Evolutionary conservation across 2,888 invertebrate genomes (phyloP), one percentile per base, ranked within the genome.

Genomic region (Caenorhabditis imperialis): DNA sequence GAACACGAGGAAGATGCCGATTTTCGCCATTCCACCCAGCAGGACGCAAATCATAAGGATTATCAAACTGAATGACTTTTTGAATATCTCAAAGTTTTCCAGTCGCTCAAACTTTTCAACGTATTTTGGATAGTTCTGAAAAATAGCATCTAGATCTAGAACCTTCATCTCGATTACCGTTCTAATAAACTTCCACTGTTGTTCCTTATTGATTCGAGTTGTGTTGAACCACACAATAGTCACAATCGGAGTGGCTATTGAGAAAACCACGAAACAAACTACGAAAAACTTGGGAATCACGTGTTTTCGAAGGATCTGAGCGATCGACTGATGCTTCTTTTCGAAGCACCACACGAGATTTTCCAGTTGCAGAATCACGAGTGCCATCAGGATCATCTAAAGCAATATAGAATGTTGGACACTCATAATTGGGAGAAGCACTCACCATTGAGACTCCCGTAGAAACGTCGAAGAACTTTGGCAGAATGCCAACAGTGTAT

Each of bases 41-140:
- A 38, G 12, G 7, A 22, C 23, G 8, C 7, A 6, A 7, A 53
- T 2, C 5, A 20, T 2, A 7, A 54, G 5, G 5, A 50, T 18
- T 7, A 50, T 18, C 20, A 51, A 51, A 33, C 22, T 37, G n/a
- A 14, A 12, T 1, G 50, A 22, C 30, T 47, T 47, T 7, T 22
- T 38, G 10, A 44, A 55, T 1, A 55, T 20, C n/a, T 30, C 55
- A 35, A 55, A 55, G 25, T 44, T 40, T 5, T 8, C 3, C 14
- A 54, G 1, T 6, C 12, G 18, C 30, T 16, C 18, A 27, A 54
- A 54, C 12, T 18, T 12, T 1, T 23, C 4, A 1, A 16, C n/a
- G 27, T 42, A 54, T n/a, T 54, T n/a, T 1, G 40, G 27, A 16
- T 40, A 42, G 10, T 54, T 20, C 23, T n/a, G n/a, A n/a, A 38